Evolutionary conservation across 2,888 invertebrate genomes (phyloP).

Genomic region (Epistrophe grossulariae): DNA sequence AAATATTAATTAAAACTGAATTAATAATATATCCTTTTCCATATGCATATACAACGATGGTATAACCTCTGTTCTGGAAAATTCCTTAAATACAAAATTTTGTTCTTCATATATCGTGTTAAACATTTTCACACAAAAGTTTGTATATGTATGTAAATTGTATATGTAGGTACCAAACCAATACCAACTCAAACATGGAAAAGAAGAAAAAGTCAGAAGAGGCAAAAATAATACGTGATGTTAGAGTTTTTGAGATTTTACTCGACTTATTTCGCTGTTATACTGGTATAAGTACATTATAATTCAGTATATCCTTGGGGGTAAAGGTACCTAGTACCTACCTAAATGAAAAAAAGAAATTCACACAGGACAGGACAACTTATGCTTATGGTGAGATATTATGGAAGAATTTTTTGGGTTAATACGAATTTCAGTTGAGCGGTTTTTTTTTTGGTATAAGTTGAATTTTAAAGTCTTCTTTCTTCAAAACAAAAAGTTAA

Average conservation of each 20-base stretch:
- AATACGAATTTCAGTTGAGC: conserved; percentile 58
- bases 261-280: conserved; percentile 43
- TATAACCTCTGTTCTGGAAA: conserved; percentile 24
- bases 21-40: conserved; percentile 70
- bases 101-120: conserved; percentile 32
- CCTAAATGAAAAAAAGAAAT: too few species aligned
- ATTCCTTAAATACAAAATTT: conserved; percentile 46
- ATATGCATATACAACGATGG: not conserved
- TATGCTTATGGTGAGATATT: not conserved
- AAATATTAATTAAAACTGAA: conserved; percentile 81
- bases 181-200: not conserved
- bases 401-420: conserved; percentile 36
- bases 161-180: not conserved
- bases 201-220: not conserved
- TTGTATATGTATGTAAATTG: too few species aligned
- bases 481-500: not conserved
- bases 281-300: conserved; percentile 46
- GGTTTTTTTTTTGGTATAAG: conserved; percentile 27
- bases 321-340: not conserved
- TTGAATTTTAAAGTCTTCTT: conserved; percentile 25
- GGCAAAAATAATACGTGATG: conserved; percentile 14
- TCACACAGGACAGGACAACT: conserved; percentile 18
- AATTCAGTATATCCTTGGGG: conserved; percentile 47
- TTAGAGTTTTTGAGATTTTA: conserved; percentile 31
- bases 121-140: not conserved